phyloP scores from a whole-genome alignment of 2,113 vertebrate genomes.

The Talpa occidentalis region DNA sequence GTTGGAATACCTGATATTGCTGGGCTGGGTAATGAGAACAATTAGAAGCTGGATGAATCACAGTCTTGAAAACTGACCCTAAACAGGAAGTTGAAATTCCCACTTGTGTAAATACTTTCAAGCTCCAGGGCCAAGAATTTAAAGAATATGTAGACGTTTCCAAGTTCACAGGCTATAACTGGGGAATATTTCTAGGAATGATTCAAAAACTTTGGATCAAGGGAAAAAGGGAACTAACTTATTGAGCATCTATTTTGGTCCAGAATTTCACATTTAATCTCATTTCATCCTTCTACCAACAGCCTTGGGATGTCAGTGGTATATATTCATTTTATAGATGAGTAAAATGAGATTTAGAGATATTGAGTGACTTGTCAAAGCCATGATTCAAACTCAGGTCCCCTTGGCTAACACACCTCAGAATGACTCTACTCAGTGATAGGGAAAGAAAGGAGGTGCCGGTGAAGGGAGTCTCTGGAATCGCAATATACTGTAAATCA shows the following conservation, averaged over 20 bases:
- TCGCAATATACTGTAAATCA: background rate
- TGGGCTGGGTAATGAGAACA: constrained; percentile 60
- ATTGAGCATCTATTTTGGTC: background rate
- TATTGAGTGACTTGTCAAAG: background rate
- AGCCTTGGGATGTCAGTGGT: background rate
- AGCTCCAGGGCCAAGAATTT: constrained; percentile 3
- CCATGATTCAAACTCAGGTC: background rate
- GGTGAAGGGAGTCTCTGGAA: background rate
- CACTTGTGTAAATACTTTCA: background rate
- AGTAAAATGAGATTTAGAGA: background rate
- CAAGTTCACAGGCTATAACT: background rate
- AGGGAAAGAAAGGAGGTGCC: background rate
- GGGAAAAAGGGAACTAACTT: background rate
- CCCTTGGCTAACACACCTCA: background rate
- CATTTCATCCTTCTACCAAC: background rate
- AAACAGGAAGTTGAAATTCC: constrained; percentile 4
- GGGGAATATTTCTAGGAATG: background rate
- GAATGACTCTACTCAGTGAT: background rate
- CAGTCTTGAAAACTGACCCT: constrained; percentile 38
- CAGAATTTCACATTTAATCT: background rate
- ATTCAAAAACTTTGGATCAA: constrained; percentile 19
- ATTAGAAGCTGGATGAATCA: constrained; percentile 73
- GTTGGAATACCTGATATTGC: constrained; percentile 37
- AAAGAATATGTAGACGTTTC: background rate
- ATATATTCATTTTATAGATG: background rate